These are phyloP conservation scores for Microctenopoma stevenorrisi DNA, from an alignment of 2,797 vertebrate genomes.

Conservation along the genomic window DNA sequence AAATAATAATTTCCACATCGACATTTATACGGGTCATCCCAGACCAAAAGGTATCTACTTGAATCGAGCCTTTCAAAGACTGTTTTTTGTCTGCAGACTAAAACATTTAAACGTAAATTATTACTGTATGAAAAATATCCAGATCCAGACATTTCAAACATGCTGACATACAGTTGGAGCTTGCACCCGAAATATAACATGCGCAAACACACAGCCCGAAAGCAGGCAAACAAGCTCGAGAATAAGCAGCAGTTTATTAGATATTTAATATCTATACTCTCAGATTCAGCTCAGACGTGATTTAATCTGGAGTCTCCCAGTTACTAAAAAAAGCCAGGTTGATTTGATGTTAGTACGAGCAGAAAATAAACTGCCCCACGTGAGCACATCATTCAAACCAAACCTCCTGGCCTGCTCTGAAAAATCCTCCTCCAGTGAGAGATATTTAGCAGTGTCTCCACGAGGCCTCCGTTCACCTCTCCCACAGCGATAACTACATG, in stretches of 20 bases:
- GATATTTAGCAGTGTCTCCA: slow-evolving; percentile 4
- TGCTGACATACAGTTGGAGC: slow-evolving; percentile 34
- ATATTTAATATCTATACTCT: slow-evolving; percentile 28
- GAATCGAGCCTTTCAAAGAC: slow-evolving; percentile 51
- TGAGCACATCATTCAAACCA: slow-evolving; percentile 28
- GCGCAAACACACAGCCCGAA: slow-evolving; percentile 42
- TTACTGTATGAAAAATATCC: slow-evolving; percentile 38
- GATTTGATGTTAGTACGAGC: slow-evolving; percentile 30
- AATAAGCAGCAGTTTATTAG: slow-evolving; percentile 27
- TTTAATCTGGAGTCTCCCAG: slow-evolving; percentile 28
- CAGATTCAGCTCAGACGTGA: slow-evolving; percentile 35
- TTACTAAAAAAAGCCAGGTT: slow-evolving; percentile 10
- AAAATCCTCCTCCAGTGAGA: slow-evolving; percentile 16
- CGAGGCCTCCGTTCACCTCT: slow-evolving; percentile 19
- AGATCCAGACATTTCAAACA: slow-evolving; percentile 48
- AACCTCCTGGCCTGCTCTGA: slow-evolving; percentile 27
- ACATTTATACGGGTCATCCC: slow-evolving; percentile 40
- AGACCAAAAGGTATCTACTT: slow-evolving; percentile 35
- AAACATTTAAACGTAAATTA: slow-evolving; percentile 33
- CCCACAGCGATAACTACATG: slow-evolving; percentile 14
- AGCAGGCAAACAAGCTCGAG: slow-evolving; percentile 22
- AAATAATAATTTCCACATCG: slow-evolving; percentile 67
- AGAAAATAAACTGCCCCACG: slow-evolving; percentile 18
- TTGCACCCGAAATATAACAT: slow-evolving; percentile 56
- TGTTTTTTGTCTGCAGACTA: slow-evolving; percentile 31